phyloP scores from a whole-genome alignment of 2,113 vertebrate genomes.

The Coregonus clupeaformis region DNA sequence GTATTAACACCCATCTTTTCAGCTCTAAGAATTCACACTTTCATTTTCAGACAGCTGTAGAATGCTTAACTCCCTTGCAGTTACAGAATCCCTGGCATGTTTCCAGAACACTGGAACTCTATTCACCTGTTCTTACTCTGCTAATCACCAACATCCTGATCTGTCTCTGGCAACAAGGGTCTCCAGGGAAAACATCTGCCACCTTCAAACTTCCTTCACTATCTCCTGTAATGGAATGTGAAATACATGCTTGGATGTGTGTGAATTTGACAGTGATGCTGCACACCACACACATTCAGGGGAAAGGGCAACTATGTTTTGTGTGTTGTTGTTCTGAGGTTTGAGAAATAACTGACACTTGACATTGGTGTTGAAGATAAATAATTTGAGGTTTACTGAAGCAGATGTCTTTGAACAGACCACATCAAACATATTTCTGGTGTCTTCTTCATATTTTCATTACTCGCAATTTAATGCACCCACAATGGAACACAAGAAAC shows the following conservation, averaged over 20 bases:
- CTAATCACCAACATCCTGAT: no score
- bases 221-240: no score
- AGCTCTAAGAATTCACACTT: no score
- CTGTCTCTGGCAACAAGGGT: slow-evolving; percentile 32
- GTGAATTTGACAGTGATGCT: neutral
- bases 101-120: no score
- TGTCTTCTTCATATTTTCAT: neutral
- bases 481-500: no score
- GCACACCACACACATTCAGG: neutral
- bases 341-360: neutral
- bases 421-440: slow-evolving; percentile 27
- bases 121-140: no score
- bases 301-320: neutral
- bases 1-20: no score
- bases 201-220: no score
- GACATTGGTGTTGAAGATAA: neutral
- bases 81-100: no score
- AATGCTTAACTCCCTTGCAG: no score
- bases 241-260: no score
- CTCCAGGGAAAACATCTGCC: no score
- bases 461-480: neutral
- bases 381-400: neutral
- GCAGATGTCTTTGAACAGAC: slow-evolving; percentile 7
- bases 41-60: neutral
- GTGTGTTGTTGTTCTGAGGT: neutral